Evolutionary conservation across 1,140 invertebrate genomes (phyloP).

Genomic region (Sesamia nonagrioides): DNA sequence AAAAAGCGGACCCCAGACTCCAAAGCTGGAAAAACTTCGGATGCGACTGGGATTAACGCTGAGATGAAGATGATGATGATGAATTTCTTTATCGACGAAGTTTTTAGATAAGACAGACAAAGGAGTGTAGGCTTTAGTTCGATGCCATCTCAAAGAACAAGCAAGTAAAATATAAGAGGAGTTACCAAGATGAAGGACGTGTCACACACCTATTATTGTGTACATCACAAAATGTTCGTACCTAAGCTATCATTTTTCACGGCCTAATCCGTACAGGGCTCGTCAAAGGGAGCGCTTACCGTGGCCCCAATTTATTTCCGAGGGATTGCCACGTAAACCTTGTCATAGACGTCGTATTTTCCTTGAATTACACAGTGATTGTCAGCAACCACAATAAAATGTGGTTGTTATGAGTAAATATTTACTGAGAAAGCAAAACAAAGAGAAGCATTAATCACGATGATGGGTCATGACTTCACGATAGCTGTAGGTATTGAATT

Average conservation of each 20-base stretch:
- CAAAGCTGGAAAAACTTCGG: too few relatives aligned
- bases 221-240: constrained; percentile 68
- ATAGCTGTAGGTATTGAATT: neutral
- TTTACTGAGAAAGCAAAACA: constrained; percentile 22
- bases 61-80: too few relatives aligned
- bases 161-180: neutral
- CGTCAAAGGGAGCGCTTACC: constrained; percentile 86
- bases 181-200: constrained; percentile 6
- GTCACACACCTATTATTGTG: constrained; percentile 37
- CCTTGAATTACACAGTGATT: neutral
- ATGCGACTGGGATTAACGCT: too few relatives aligned
- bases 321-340: constrained; percentile 76
- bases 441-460: neutral
- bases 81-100: too few relatives aligned
- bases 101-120: neutral
- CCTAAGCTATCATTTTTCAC: constrained; percentile 85
- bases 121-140: neutral
- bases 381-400: neutral
- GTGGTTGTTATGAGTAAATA: constrained; percentile 14
- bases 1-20: too few relatives aligned
- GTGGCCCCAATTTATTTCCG: constrained; percentile 82
- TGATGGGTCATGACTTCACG: neutral
- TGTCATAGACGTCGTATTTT: constrained; percentile 65
- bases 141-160: neutral
- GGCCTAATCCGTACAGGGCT: constrained; percentile 81